Evolutionary conservation across 2,888 invertebrate genomes (phyloP), one percentile per base, ranked within the genome.

Genomic region (Lapara coniferarum): DNA sequence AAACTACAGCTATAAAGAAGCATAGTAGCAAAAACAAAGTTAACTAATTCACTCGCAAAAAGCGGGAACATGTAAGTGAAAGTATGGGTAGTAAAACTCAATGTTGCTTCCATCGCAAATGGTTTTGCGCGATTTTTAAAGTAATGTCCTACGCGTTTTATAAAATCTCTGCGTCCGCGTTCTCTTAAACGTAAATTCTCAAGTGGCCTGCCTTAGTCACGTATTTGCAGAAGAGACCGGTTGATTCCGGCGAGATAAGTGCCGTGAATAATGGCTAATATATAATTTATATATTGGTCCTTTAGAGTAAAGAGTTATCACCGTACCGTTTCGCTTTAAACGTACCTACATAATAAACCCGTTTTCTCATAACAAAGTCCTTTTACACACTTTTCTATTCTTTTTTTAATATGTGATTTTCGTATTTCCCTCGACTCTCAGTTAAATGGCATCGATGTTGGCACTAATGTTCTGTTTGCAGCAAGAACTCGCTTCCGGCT

Each of bases 201-300:
- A 49, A 49, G 14, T 46, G 63, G 59, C 44, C 12, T 63, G 49
- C 19, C 63, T 63, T 16, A 46, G 63, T 63, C 63, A 63, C 63
- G 63, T 63, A 59, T 59, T 57, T 63, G 63, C 63, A 63, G 63
- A 46, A 19, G 63, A 63, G 46, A 63, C 46, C 19, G 63, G 63
- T 13, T 49, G 46, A 63, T 63, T 49, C 63, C 63, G 49, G 19
- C 63, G 13, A 19, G 63, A 63, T 63, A 63, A 57, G 63, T 46
- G 63, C 63, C 63, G 63, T 63, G 63, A 63, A 63, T 63, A 63
- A 63, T 63, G 13, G 63, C 49, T 49, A 63, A 63, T 49, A 59
- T 46, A 63, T 46, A 46, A 63, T 63, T 63, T 63, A 46, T 59
- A 59, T 59, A 13, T 63, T 49, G 63, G 16, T 63, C 16, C 63